Percentiles rank a stretch among this genome's conserved stretches.
Conservation (phyloP, 2,797 vertebrate genomes). For the Apogon hyalosoma region DNA sequence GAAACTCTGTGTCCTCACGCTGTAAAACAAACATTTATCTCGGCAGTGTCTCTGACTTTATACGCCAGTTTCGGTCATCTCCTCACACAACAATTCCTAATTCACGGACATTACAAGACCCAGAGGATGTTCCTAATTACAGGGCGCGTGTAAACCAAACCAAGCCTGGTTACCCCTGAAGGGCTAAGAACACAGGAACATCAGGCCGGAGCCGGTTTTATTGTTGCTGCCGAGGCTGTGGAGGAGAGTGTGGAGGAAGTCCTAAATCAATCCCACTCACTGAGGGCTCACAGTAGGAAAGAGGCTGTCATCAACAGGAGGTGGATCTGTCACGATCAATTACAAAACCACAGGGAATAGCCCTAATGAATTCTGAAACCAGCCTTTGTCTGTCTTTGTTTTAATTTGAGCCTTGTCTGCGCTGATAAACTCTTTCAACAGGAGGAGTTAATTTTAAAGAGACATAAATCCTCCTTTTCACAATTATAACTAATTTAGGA, state of each 20-base stretch:
- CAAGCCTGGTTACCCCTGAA: conserved; percentile 64
- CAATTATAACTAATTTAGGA: conserved; percentile 12
- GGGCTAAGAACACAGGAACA: conserved; percentile 60
- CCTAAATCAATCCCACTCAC: conserved; percentile 81
- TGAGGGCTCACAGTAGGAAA: conserved; percentile 67
- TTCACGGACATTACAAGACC: conserved; percentile 70
- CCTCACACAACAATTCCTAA: conserved; percentile 58
- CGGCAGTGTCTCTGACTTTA: conserved; percentile 37
- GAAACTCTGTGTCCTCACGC: conserved; percentile 32
- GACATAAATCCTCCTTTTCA: conserved; percentile 1
- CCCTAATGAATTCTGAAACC: conserved; percentile 66
- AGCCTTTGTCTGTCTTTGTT: conserved; percentile 51
- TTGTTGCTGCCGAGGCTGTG: conserved; percentile 69
- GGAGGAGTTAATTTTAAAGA: conserved; percentile 15
- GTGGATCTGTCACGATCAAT: conserved; percentile 81
- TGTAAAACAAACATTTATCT: conserved; percentile 49
- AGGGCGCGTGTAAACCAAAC: conserved; percentile 68
- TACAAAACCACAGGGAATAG: conserved; percentile 69
- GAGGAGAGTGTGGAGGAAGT: conserved; percentile 74
- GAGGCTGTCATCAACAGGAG: conserved; percentile 79
- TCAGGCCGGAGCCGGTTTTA: conserved; percentile 73
- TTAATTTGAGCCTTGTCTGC: conserved; percentile 35
- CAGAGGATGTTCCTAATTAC: conserved; percentile 78
- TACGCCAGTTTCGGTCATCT: conserved; percentile 40
- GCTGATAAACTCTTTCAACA: conserved; percentile 31